A percentile compares a stretch with the other conserved stretches of the same genome.
Evolutionary conservation across 2,113 vertebrate species (phyloP).

Genomic region (Callithrix jacchus): DNA sequence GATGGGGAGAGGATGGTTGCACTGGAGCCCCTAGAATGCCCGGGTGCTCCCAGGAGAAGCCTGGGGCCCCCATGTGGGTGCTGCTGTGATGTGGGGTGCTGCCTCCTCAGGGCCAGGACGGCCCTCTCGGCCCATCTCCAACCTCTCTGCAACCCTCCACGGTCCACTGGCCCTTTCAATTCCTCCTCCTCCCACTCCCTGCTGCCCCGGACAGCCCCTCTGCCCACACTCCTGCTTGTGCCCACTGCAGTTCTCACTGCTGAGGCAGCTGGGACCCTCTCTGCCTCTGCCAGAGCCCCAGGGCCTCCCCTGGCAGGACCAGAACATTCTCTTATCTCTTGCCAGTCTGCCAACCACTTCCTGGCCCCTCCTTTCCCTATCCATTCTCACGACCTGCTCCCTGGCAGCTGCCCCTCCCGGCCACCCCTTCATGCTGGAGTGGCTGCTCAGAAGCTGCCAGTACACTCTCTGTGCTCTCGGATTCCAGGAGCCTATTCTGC

Average conservation of each 20-base stretch:
- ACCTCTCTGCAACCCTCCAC: neutral
- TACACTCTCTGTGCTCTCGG: rapidly evolving
- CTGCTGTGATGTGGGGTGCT: neutral
- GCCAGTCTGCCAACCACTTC: neutral
- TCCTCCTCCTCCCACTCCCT: neutral
- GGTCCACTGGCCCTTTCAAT: neutral
- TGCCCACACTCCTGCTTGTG: neutral
- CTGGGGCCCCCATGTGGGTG: rapidly evolving
- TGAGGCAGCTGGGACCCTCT: neutral
- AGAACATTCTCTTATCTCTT: neutral
- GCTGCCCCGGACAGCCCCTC: neutral
- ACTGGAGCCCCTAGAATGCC: neutral
- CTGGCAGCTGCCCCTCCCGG: neutral
- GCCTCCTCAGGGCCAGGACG: neutral
- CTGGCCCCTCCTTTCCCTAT: rapidly evolving
- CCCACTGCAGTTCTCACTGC: neutral
- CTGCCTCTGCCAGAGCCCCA: neutral
- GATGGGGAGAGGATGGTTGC: neutral
- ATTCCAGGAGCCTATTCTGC: neutral
- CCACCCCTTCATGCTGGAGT: neutral
- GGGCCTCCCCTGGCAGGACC: neutral
- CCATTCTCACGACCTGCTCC: too few relatives aligned
- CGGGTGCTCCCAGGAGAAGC: rapidly evolving
- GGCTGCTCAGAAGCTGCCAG: rapidly evolving
- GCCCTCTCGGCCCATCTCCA: rapidly evolving